These are phyloP conservation scores for Erpetoichthys calabaricus DNA, from an alignment of 2,797 vertebrate genomes.

Conservation along the genomic window DNA sequence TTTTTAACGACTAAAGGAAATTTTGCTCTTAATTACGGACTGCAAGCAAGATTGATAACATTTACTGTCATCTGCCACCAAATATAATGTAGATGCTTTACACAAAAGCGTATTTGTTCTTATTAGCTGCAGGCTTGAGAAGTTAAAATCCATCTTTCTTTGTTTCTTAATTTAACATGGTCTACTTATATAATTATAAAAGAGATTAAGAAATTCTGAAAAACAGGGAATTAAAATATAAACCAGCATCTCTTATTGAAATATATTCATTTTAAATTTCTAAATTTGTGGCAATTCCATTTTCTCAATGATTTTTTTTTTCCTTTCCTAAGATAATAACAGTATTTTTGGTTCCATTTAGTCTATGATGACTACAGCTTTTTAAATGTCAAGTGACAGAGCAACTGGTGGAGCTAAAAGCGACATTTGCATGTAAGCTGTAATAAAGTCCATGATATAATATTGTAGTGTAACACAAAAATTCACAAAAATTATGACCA, in stretches of 20 bases:
- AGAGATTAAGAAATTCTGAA: slow-evolving; percentile 23
- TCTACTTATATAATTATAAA: slow-evolving; percentile 8
- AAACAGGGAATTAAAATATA: slow-evolving; percentile 24
- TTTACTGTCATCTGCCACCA: slow-evolving; percentile 10
- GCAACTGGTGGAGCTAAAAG: no score
- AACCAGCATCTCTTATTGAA: slow-evolving; percentile 45
- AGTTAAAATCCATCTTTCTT: slow-evolving; percentile 34
- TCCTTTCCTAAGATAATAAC: no score
- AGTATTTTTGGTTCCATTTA: no score
- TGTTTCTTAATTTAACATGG: slow-evolving; percentile 44
- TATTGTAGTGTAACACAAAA: no score
- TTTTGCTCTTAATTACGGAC: slow-evolving; percentile 30
- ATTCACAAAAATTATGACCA: no score
- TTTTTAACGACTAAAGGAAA: slow-evolving; percentile 23
- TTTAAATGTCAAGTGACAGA: no score
- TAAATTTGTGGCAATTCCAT: slow-evolving; percentile 27
- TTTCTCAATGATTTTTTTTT: no score
- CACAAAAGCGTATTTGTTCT: slow-evolving; percentile 39
- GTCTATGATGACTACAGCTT: no score
- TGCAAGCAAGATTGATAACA: slow-evolving; percentile 21
- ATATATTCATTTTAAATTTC: slow-evolving; percentile 42
- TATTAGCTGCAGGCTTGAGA: slow-evolving; percentile 38
- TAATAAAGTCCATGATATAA: no score
- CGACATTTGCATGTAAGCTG: no score
- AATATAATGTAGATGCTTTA: slow-evolving; percentile 24